Evolutionary conservation across 1,140 invertebrate species (phyloP), one percentile per base, ranked within the genome.

Genomic region (Heliconius eleuchia): DNA sequence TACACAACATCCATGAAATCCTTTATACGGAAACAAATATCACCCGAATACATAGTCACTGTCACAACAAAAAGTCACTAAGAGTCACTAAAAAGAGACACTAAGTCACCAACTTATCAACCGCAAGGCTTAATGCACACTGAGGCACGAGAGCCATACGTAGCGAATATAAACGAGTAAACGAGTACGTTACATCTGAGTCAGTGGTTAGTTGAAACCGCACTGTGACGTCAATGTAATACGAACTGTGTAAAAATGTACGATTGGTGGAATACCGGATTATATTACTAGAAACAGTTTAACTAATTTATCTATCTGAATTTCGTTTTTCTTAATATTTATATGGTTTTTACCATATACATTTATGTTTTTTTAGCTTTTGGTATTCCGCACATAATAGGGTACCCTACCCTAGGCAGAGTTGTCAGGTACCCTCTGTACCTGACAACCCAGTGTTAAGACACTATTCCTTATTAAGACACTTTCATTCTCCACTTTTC

Each of bases 1-100:
- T 90, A 92, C 60, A 94, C 92, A 74, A 93, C 90, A 90, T 94
- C 92, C 88, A 92, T 86, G 81, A 94, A 94, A 76, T 91, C 90
- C 72, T 92, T 87, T 74, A 94, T 91, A 27, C 86, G 85, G 66
- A 91, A 87, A 85, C 89, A 89, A 76, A 91, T 85, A 84, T 88
- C 85, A 76, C 85, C 86, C 11, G 89, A 87, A 80, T 89, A 87
- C 90, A 92, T 94, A 60, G 80, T 89, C 50, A 86, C 76, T 71
- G n/a, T 74, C 77, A 84, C 57, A 84, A 57, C 34, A 80, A 78
- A 57, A 19, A 46, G 3, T 66, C 73, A 81, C 76, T 66, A 18
- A 3, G 11, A 75, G 23, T 73, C 74, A 80, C 74, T 55, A 46
- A 71, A 46, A 81, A 72, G 55, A 66, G 71, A 55, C 52, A 55